Conservation (phyloP, 2,797 vertebrate species). For the Holocentrus rufus region DNA sequence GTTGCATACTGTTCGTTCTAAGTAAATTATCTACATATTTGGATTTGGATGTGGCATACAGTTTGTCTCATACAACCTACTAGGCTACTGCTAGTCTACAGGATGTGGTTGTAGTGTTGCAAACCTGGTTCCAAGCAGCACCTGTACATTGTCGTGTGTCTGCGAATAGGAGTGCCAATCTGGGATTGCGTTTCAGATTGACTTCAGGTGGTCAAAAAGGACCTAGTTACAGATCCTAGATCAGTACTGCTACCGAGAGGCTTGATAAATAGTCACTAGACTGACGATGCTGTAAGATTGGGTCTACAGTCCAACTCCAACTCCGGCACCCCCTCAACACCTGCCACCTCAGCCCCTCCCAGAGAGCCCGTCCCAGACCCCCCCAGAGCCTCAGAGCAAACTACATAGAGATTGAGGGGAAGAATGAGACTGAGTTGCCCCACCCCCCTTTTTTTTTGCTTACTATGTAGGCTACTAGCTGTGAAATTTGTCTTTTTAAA, state of each 20-base stretch:
- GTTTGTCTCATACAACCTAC: constrained; percentile 23
- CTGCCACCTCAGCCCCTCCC: background rate
- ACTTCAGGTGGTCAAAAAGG: no score
- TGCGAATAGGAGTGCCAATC: background rate
- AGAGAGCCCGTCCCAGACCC: constrained; percentile 37
- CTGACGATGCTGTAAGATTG: background rate
- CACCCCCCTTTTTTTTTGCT: constrained; percentile 84
- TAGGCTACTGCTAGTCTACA: background rate
- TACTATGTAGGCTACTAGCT: constrained; percentile 98
- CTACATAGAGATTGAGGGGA: constrained; percentile 61
- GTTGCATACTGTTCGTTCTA: constrained; percentile 21
- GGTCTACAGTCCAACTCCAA: constrained; percentile 18
- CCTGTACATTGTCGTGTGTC: background rate
- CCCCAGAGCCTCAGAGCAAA: constrained; percentile 51
- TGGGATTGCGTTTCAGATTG: background rate
- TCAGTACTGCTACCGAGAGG: no score
- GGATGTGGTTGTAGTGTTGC: background rate
- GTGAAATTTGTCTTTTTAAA: constrained; percentile 92
- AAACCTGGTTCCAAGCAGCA: background rate
- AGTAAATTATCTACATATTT: constrained; percentile 12
- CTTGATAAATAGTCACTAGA: background rate
- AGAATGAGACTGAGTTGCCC: constrained; percentile 38
- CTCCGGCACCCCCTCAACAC: constrained; percentile 33
- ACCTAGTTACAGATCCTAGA: no score
- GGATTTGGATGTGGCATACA: constrained; percentile 5